Evolutionary conservation across 2,888 invertebrate species (phyloP).

Genomic region (Catocala sponsa): DNA sequence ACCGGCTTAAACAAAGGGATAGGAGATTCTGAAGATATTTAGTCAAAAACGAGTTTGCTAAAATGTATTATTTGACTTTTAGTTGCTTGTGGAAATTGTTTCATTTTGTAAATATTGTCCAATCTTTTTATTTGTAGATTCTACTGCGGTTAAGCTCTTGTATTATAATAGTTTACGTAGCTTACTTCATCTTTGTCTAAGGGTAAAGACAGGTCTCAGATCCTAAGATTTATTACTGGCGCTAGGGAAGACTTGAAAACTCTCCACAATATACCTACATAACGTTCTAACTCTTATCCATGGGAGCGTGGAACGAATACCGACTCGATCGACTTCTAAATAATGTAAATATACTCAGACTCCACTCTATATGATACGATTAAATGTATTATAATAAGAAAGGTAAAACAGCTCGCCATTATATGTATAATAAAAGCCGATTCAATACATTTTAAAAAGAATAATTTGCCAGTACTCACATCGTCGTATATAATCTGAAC

Average conservation of each 20-base stretch:
- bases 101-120: too few species aligned
- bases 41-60: too few species aligned
- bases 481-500: constrained; percentile 32
- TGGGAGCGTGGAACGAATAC: too few species aligned
- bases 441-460: constrained; percentile 27
- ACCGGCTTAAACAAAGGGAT: too few species aligned
- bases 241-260: constrained; percentile 5
- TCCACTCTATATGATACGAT: constrained; percentile 4
- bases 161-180: too few species aligned
- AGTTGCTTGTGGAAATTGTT: too few species aligned
- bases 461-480: constrained; percentile 17
- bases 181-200: background rate
- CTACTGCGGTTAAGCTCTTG: background rate
- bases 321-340: too few species aligned
- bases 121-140: background rate
- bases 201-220: background rate
- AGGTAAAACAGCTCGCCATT: constrained; percentile 9
- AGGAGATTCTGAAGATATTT: too few species aligned
- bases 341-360: constrained; percentile 6
- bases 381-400: constrained; percentile 1
- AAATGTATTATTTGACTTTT: too few species aligned
- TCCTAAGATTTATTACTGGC: background rate
- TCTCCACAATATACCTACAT: background rate
- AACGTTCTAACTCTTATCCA: background rate
- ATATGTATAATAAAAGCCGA: constrained; percentile 26